A percentile compares a stretch with the other conserved stretches of the same genome.
phyloP scores from a whole-genome alignment of 2,888 invertebrate genomes.

The Onthophagus sagittarius region DNA sequence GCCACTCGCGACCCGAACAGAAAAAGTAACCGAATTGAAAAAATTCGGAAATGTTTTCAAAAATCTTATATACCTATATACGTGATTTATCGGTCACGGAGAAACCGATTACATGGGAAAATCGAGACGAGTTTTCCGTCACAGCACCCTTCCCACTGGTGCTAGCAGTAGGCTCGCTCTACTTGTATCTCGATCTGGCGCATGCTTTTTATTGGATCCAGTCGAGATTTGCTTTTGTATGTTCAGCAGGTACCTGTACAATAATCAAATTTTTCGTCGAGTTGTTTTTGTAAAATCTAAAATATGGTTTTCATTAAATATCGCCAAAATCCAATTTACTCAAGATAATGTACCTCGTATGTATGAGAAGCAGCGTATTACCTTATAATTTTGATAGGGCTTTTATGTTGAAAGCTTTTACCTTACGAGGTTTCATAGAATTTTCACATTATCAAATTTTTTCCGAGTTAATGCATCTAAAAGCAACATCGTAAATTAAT shows the following conservation, averaged over 20 bases:
- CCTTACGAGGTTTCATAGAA: too few relatives aligned
- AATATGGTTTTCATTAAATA: too few relatives aligned
- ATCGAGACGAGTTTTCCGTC: constrained; percentile 37
- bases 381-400: too few relatives aligned
- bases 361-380: too few relatives aligned
- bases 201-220: constrained; percentile 28
- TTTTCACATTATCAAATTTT: too few relatives aligned
- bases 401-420: too few relatives aligned
- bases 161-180: constrained; percentile 40
- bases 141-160: constrained; percentile 43
- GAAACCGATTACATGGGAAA: constrained; percentile 36
- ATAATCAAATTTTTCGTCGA: constrained; percentile 33
- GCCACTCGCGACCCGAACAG: not conserved
- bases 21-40: not conserved
- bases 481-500: too few relatives aligned
- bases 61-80: not conserved
- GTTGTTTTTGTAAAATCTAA: too few relatives aligned
- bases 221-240: constrained; percentile 35
- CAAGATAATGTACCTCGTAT: too few relatives aligned
- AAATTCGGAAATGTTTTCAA: not conserved
- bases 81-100: constrained; percentile 16
- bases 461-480: too few relatives aligned
- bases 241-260: constrained; percentile 37
- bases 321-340: too few relatives aligned
- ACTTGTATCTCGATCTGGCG: constrained; percentile 34